Evolutionary conservation across 2,113 vertebrate species (phyloP), one percentile per base, ranked within the genome.

Genomic region (Mystacornis crossleyi): DNA sequence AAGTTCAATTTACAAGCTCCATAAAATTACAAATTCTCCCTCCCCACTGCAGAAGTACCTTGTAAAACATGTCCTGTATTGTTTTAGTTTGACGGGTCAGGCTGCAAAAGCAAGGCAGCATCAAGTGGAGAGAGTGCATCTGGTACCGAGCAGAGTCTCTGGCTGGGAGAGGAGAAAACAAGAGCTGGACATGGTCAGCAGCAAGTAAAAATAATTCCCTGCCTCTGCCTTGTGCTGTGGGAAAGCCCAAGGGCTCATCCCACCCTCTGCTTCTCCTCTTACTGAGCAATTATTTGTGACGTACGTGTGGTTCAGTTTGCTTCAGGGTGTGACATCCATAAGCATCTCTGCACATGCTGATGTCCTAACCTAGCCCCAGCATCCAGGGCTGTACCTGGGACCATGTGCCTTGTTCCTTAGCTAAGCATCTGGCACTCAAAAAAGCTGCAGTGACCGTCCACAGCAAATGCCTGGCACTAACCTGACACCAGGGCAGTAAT

Each of bases 1-100:
- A 96, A 97, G 94, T 92, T 90, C 67, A 25, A 43, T 96, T 97
- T 97, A 96, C 92, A 96, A 97, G 96, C 90, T 91, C 96, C 83
- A 95, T 97, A 97, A 97, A 97, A 96, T 93, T 92, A 95, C 69
- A 81, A 64, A 69, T 86, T 96, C 93, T 94, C 82, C 60, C 86
- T 95, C 72, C 57, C 50, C 74, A 60, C 55, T 82, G 78, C 74
- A 94, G 90, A 91, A 92, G 3, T 71, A 94, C 84, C 90, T 96
- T 96, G 91, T 97, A 95, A 96, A 96, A 96, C 67, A 38, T 79
- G 74, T 73, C 67, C 90, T 66, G 67, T 91, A 88, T 91, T 95
- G 83, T 93, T 94, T 94, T 73, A 85, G 82, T 64, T 73, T 93
- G 91, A 93, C 5, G 8, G 53, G 73, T 65, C 64, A 81, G 89